Evolutionary conservation across 2,888 invertebrate genomes (phyloP).

Genomic region (Alviniconcha strummeri): DNA sequence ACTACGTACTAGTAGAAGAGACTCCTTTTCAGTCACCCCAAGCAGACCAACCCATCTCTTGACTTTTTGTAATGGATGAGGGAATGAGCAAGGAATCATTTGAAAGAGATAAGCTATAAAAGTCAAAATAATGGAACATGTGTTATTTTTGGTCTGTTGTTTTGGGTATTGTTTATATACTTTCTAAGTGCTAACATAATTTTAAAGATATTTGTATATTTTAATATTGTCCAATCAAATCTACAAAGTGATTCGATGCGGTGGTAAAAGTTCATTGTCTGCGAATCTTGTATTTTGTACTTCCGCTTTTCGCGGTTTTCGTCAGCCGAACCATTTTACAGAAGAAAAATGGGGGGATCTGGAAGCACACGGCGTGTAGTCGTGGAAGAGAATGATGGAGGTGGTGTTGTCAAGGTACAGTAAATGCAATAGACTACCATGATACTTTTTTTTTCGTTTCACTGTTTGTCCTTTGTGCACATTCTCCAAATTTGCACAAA

Average conservation of each 20-base stretch:
- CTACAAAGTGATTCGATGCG: neutral
- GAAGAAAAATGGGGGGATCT: constrained; percentile 41
- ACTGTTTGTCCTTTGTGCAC: neutral
- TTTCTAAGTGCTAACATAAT: too few relatives aligned
- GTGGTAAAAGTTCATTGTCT: neutral
- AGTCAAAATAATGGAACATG: too few relatives aligned
- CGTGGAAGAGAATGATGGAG: constrained; percentile 41
- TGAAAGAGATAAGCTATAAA: too few relatives aligned
- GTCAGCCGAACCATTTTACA: neutral
- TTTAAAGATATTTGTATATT: neutral
- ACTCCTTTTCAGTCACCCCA: too few relatives aligned
- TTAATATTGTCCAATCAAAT: neutral
- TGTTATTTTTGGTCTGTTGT: too few relatives aligned
- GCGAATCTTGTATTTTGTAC: neutral
- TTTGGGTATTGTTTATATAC: too few relatives aligned
- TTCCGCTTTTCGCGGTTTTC: constrained; percentile 15
- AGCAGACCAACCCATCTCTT: constrained; percentile 19
- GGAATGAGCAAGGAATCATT: neutral
- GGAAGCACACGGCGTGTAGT: constrained; percentile 44
- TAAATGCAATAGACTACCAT: neutral
- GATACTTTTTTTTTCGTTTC: too few relatives aligned
- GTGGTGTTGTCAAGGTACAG: constrained; percentile 38
- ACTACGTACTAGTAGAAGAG: too few relatives aligned
- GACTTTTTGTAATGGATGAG: constrained; percentile 11
- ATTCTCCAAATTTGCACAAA: constrained; percentile 20